phyloP scores from a whole-genome alignment of 1,140 invertebrate genomes.

The Trichoplusia ni region DNA sequence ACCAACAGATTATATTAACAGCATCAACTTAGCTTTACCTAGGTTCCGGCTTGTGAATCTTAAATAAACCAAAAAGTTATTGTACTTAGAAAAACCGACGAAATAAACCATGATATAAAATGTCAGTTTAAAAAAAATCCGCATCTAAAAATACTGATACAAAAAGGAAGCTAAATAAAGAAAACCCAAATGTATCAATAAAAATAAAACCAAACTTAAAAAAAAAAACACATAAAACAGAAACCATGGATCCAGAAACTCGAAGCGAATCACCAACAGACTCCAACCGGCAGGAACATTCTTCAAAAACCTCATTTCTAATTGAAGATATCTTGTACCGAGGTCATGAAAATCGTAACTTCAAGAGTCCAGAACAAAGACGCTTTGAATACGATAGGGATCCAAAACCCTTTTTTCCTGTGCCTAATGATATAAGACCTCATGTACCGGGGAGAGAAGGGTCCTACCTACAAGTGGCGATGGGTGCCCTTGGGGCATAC shows the following conservation, averaged over 20 bases:
- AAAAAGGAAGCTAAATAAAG: too few species aligned
- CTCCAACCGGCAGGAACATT: slow-evolving; percentile 59
- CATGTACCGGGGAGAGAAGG: slow-evolving; percentile 78
- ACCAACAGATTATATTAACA: too few species aligned
- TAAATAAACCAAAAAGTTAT: too few species aligned
- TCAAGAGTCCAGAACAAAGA: slow-evolving; percentile 59
- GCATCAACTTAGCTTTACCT: too few species aligned
- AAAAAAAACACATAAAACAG: background rate
- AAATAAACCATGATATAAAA: too few species aligned
- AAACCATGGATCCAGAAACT: slow-evolving; percentile 71
- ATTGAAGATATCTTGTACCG: slow-evolving; percentile 91
- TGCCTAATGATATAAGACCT: slow-evolving; percentile 70
- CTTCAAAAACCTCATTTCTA: slow-evolving; percentile 86
- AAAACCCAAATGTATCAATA: background rate
- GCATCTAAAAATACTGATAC: too few species aligned
- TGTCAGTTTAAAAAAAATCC: too few species aligned
- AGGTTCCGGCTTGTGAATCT: too few species aligned
- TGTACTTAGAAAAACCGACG: too few species aligned
- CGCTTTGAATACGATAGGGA: slow-evolving; percentile 59
- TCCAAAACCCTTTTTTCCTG: slow-evolving; percentile 60
- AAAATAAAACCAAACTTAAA: slow-evolving; percentile 23
- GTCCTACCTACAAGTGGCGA: slow-evolving; percentile 84
- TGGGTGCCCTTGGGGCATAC: slow-evolving; percentile 84
- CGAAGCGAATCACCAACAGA: slow-evolving; percentile 62
- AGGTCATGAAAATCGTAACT: slow-evolving; percentile 67